These are phyloP conservation scores for Eremobia ochroleuca DNA, from an alignment of 2,888 invertebrate genomes.

Conservation along the genomic window DNA sequence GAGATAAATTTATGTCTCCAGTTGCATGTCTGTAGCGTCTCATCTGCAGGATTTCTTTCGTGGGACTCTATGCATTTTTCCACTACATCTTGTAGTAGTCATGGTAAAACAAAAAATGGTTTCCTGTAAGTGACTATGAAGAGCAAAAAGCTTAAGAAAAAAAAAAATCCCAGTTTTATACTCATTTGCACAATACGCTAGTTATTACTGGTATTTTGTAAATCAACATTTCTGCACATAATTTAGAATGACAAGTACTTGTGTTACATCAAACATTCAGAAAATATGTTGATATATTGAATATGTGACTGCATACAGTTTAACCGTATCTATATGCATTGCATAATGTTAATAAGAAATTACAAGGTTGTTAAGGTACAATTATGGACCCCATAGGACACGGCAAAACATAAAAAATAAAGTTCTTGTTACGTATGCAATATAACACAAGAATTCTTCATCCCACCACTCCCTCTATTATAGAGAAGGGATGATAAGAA, in stretches of 20 bases:
- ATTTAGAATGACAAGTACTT: not conserved
- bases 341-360: not conserved
- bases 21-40: not conserved
- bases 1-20: too few species aligned
- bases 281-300: not conserved
- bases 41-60: too few species aligned
- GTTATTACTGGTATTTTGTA: not conserved
- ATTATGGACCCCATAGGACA: not conserved
- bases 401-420: not conserved
- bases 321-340: not conserved
- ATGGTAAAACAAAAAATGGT: not conserved
- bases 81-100: not conserved
- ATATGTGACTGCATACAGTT: not conserved
- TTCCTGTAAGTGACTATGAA: not conserved
- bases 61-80: not conserved
- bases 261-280: not conserved
- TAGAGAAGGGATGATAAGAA: constrained; percentile 38
- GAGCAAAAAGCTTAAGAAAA: not conserved
- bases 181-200: not conserved
- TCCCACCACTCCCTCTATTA: constrained; percentile 12
- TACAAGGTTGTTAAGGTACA: not conserved
- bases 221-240: not conserved
- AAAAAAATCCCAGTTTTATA: not conserved
- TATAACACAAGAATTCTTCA: constrained; percentile 9
- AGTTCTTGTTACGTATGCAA: not conserved